These are phyloP conservation scores for Drosophila paramelanica DNA, from an alignment of 2,888 invertebrate genomes.

Conservation along the genomic window DNA sequence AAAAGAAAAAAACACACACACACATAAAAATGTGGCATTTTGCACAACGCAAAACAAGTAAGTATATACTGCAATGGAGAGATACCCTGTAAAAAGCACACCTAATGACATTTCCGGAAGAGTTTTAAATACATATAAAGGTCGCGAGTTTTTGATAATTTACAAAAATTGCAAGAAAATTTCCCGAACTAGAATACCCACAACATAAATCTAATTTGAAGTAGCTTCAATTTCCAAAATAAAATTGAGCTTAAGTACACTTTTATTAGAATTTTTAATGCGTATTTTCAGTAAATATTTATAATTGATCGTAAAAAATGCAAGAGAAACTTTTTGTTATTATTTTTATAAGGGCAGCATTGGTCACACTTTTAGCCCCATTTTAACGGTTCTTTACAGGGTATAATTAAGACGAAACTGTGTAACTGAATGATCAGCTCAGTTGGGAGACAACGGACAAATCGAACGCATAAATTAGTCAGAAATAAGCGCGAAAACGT, in stretches of 20 bases:
- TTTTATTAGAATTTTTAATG: too few species aligned
- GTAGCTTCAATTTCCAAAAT: too few species aligned
- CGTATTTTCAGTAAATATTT: too few species aligned
- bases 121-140: not conserved
- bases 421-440: slow-evolving; percentile 47
- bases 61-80: not conserved
- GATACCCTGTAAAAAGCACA: slow-evolving; percentile 27
- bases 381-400: slow-evolving; percentile 23
- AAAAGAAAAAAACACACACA: slow-evolving; percentile 16
- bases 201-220: too few species aligned
- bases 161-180: not conserved
- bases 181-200: too few species aligned
- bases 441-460: slow-evolving; percentile 54
- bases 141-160: not conserved
- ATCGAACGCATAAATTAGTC: slow-evolving; percentile 79
- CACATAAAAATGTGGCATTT: slow-evolving; percentile 43
- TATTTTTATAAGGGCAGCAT: not conserved
- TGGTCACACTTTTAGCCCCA: not conserved
- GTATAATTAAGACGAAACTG: slow-evolving; percentile 56
- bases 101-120: not conserved
- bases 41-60: slow-evolving; percentile 39
- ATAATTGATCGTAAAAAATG: too few species aligned
- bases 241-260: too few species aligned
- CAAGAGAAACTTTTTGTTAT: too few species aligned
- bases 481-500: slow-evolving; percentile 81